Percentiles rank a stretch among this genome's conserved stretches.
phyloP scores from a whole-genome alignment of 2,113 vertebrate species.

The Elaphurus davidianus region DNA sequence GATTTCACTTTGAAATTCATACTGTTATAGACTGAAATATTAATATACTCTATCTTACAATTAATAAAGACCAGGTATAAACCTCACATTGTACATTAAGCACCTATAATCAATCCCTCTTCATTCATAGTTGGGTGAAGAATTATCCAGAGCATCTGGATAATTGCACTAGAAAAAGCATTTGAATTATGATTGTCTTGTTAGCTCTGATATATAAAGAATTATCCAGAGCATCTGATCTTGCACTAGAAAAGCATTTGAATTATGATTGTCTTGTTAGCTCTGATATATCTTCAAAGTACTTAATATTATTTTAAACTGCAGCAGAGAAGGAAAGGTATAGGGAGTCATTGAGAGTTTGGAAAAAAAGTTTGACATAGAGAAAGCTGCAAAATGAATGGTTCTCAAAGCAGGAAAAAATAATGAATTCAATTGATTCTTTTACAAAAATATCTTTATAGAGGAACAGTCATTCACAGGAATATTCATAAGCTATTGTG shows the following conservation, averaged over 20 bases:
- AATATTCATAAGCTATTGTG: not conserved
- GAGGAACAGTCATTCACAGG: not conserved
- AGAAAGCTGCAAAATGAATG: slow-evolving; percentile 38
- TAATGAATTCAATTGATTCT: slow-evolving; percentile 31
- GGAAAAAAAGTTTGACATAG: not conserved
- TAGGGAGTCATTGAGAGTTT: not conserved
- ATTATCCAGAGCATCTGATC: not conserved
- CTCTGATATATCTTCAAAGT: slow-evolving; percentile 1
- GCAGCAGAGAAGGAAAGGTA: not conserved
- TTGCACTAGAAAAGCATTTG: slow-evolving; percentile 36
- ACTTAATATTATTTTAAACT: not conserved
- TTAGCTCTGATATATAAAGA: no score
- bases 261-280: not conserved
- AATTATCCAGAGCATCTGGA: slow-evolving; percentile 4
- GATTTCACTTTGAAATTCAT: slow-evolving; percentile 43
- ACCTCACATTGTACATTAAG: not conserved
- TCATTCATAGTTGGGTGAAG: slow-evolving; percentile 2
- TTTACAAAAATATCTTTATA: slow-evolving; percentile 40
- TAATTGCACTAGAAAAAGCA: slow-evolving; percentile 39
- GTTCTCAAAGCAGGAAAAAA: slow-evolving; percentile 21
- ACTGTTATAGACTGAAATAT: not conserved
- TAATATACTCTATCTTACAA: not conserved
- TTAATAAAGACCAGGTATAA: slow-evolving; percentile 25
- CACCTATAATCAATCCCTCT: not conserved
- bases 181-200: slow-evolving; percentile 23